Conservation (phyloP, 2,888 invertebrate genomes). For the Odontocolon sp. region DNA sequence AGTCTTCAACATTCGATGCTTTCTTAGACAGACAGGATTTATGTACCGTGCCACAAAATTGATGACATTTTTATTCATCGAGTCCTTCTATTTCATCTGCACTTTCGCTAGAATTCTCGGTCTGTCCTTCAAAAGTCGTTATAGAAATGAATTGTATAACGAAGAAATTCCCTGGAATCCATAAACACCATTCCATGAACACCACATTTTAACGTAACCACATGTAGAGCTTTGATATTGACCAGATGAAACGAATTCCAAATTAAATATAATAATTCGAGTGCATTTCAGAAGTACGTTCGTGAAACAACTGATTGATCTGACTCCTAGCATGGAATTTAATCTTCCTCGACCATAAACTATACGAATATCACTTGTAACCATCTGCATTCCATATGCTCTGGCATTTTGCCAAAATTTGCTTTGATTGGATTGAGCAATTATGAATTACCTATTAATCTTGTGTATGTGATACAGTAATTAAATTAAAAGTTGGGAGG, state of each 20-base stretch:
- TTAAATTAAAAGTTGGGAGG: background rate
- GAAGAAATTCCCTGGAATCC: too few species aligned
- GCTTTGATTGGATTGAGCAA: background rate
- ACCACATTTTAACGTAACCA: too few species aligned
- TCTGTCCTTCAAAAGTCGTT: too few species aligned
- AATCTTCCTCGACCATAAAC: background rate
- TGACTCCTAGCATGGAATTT: background rate
- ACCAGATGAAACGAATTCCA: too few species aligned
- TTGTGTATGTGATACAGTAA: background rate
- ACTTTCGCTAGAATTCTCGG: background rate
- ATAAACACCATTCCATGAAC: too few species aligned
- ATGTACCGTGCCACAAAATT: background rate
- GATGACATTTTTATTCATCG: background rate
- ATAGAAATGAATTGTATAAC: too few species aligned
- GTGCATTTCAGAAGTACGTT: too few species aligned
- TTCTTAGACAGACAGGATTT: background rate
- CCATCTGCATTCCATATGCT: background rate
- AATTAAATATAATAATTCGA: too few species aligned
- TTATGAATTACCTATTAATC: constrained; percentile 15
- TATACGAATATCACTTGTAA: background rate
- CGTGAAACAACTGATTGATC: too few species aligned
- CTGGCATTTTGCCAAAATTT: constrained; percentile 4
- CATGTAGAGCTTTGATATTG: too few species aligned
- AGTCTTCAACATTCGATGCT: background rate
- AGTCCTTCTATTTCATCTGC: background rate